Conservation (phyloP, 2,797 vertebrate genomes). For the Sandelia bainsii region DNA sequence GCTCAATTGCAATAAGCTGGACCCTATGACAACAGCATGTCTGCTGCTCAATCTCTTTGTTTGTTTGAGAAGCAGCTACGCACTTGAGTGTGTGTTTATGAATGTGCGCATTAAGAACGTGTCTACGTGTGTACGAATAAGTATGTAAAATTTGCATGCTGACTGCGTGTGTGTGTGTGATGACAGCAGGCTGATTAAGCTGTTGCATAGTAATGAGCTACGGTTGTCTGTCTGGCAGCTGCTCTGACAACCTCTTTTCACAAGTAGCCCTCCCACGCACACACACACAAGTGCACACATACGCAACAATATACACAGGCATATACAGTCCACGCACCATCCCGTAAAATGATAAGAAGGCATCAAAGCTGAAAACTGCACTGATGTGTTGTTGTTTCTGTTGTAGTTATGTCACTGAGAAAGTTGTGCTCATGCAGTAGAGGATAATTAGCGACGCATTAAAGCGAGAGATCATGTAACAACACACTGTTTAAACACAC, state of each 20-base stretch:
- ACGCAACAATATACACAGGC: conserved; percentile 2
- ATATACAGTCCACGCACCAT: conserved; percentile 25
- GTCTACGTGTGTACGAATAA: conserved; percentile 33
- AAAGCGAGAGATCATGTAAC: conserved; percentile 45
- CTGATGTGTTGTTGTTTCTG: conserved; percentile 21
- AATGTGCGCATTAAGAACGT: background rate
- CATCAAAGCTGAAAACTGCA: conserved; percentile 49
- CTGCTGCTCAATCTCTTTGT: conserved; percentile 39
- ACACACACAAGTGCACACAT: conserved; percentile 30
- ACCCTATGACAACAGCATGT: conserved; percentile 45
- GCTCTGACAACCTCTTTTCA: conserved; percentile 80
- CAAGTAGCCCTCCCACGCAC: conserved; percentile 73
- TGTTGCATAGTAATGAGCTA: conserved; percentile 87
- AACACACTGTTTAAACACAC: conserved; percentile 31
- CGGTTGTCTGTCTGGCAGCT: conserved; percentile 86
- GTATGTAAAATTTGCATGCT: conserved; percentile 72
- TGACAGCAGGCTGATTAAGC: conserved; percentile 86
- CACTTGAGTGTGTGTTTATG: conserved; percentile 28
- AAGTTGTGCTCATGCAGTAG: conserved; percentile 55
- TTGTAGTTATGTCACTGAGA: conserved; percentile 46
- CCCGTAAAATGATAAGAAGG: conserved; percentile 43
- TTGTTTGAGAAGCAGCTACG: conserved; percentile 34
- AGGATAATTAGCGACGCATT: conserved; percentile 54
- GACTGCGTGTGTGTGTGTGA: conserved; percentile 70
- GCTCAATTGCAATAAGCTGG: conserved; percentile 48